phyloP scores from a whole-genome alignment of 2,113 vertebrate genomes.

The Charadrius vociferus region DNA sequence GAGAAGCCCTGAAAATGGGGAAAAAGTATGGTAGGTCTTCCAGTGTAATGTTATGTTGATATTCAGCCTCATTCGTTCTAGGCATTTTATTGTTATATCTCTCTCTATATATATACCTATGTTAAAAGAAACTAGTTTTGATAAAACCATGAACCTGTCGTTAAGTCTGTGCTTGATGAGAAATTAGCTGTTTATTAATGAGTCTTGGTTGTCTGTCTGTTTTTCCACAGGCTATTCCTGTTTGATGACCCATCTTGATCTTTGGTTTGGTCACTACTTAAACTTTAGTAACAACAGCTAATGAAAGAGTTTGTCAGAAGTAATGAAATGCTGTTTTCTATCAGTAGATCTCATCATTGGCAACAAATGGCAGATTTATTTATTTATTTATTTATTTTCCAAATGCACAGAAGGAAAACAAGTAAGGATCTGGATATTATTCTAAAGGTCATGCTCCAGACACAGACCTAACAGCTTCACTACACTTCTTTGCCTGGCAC shows the following conservation, averaged over 20 bases:
- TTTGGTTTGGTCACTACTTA: not conserved
- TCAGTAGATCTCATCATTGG: not conserved
- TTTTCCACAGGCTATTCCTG: not conserved
- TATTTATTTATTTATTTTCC: not conserved
- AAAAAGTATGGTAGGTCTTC: rapidly evolving
- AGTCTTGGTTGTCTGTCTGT: not conserved
- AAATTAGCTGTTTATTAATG: not conserved
- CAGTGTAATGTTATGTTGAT: not conserved
- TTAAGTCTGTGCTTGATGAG: not conserved
- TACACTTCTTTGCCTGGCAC: not conserved
- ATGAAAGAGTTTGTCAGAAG: not conserved
- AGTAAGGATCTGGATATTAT: not conserved
- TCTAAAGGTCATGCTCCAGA: not conserved
- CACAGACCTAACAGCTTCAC: not conserved
- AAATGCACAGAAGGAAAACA: not conserved
- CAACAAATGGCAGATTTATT: not conserved
- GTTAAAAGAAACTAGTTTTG: not conserved
- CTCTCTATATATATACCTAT: not conserved
- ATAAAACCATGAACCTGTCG: not conserved
- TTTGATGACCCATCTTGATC: not conserved
- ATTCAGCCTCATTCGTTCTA: not conserved
- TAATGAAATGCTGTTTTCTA: not conserved
- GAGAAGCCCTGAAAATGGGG: not conserved
- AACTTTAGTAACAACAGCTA: not conserved
- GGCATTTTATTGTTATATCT: not conserved